These are phyloP conservation scores for Varecia variegata DNA, from an alignment of 2,797 vertebrate species.

Conservation along the genomic window DNA sequence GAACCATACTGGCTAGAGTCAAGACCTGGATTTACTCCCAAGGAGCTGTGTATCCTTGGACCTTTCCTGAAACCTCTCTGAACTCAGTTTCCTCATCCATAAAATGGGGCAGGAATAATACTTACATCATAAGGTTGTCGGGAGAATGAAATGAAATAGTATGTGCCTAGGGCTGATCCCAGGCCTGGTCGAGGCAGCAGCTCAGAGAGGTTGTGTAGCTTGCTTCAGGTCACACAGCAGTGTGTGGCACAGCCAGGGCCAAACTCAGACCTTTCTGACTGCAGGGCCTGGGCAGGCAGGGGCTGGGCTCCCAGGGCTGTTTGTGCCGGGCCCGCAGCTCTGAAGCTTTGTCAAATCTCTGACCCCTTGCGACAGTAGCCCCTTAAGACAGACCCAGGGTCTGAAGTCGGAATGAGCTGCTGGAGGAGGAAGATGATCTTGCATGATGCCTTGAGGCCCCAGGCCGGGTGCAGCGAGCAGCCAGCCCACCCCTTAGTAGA, in stretches of 20 bases:
- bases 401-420: not conserved
- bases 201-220: not conserved
- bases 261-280: not conserved
- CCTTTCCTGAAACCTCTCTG: not conserved
- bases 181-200: not conserved
- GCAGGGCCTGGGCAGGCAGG: not conserved
- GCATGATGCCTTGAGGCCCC: not conserved
- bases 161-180: not conserved
- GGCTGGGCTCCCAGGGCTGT: not conserved
- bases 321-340: not conserved
- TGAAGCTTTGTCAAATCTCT: not conserved
- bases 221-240: not conserved
- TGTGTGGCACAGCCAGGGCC: not conserved
- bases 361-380: not conserved
- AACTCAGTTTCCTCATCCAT: not conserved
- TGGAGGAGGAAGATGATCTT: not conserved
- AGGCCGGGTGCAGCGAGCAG: not conserved
- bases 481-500: not conserved
- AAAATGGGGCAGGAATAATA: not conserved
- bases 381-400: not conserved
- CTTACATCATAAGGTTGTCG: not conserved
- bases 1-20: not conserved
- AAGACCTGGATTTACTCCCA: not conserved
- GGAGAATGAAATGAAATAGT: not conserved
- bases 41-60: not conserved